Percentiles rank a stretch among this genome's conserved stretches.
Conservation (phyloP, 2,113 vertebrate genomes). For the Pelodiscus sinensis region DNA sequence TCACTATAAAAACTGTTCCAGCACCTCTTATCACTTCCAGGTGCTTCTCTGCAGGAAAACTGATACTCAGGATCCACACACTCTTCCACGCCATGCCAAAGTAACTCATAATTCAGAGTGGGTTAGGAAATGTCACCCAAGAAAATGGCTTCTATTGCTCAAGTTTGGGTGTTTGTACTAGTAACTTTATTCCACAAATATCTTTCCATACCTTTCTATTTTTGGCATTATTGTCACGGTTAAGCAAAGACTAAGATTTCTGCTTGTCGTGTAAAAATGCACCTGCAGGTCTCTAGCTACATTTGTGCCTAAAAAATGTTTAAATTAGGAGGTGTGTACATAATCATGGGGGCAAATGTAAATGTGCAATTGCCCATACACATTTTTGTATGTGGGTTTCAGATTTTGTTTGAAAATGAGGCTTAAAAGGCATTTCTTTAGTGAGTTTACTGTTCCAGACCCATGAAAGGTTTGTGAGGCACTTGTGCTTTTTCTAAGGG, state of each 20-base stretch:
- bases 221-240: neutral
- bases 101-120: neutral
- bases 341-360: neutral
- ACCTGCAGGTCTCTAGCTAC: neutral
- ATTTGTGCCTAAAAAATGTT: neutral
- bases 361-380: neutral
- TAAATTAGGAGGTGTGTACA: neutral
- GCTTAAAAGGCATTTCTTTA: neutral
- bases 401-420: neutral
- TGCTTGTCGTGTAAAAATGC: neutral
- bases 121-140: neutral
- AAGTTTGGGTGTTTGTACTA: neutral
- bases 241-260: neutral
- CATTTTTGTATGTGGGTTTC: neutral
- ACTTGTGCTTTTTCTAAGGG: conserved; percentile 16
- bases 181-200: neutral
- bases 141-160: neutral
- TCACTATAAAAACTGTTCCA: too few species aligned
- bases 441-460: neutral
- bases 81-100: neutral
- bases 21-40: neutral
- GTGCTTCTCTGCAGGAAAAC: neutral
- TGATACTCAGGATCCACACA: neutral
- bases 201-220: neutral
- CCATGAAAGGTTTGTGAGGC: neutral